These are phyloP conservation scores for Carassius gibelio DNA, from an alignment of 2,113 vertebrate species.

Conservation along the genomic window DNA sequence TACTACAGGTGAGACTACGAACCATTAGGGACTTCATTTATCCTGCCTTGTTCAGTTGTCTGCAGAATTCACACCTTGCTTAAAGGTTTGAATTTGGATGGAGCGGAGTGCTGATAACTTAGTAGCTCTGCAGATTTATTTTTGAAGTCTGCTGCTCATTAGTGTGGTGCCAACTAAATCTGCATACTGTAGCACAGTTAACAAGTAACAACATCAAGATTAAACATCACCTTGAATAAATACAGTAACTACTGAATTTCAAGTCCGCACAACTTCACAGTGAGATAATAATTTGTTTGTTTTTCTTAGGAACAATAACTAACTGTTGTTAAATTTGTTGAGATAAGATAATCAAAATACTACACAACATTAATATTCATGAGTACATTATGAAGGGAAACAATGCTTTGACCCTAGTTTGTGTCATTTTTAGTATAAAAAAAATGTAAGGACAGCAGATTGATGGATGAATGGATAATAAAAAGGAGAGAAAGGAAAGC, in stretches of 20 bases:
- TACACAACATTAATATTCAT: not conserved
- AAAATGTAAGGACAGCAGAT: not conserved
- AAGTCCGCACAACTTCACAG: not conserved
- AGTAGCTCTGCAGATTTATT: not conserved
- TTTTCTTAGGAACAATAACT: not conserved
- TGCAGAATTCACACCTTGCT: constrained; percentile 27
- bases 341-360: not conserved
- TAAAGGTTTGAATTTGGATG: constrained; percentile 14
- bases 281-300: not conserved
- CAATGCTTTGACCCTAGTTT: not conserved
- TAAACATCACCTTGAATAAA: not conserved
- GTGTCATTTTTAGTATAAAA: not conserved
- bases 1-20: constrained; percentile 21
- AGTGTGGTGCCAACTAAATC: constrained; percentile 13
- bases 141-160: constrained; percentile 19
- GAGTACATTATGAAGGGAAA: not conserved
- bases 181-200: not conserved
- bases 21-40: constrained; percentile 64
- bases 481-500: not conserved
- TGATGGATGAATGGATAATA: constrained; percentile 2
- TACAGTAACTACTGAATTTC: not conserved
- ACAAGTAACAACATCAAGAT: not conserved
- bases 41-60: constrained; percentile 49
- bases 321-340: not conserved
- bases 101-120: not conserved